A percentile compares a stretch with the other conserved stretches of the same genome.
phyloP scores from a whole-genome alignment of 2,113 vertebrate genomes.

The Charina bottae region DNA sequence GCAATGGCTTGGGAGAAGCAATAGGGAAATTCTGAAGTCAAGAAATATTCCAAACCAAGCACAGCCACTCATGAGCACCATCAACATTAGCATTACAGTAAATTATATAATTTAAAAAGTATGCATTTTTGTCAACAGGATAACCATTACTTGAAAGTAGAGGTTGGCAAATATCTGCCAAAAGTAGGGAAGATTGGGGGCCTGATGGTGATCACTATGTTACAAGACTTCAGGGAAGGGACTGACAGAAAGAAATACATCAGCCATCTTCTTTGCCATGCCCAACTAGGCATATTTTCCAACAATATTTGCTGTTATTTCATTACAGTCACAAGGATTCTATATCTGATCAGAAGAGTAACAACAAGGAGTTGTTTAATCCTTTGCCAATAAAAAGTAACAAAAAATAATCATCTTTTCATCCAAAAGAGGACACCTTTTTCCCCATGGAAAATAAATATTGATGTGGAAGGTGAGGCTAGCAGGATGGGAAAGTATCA shows the following conservation, averaged over 20 bases:
- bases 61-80: no score
- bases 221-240: background rate
- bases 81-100: background rate
- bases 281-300: background rate
- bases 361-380: background rate
- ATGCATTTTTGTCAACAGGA: background rate
- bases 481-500: background rate
- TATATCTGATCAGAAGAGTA: background rate
- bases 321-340: background rate
- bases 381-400: background rate
- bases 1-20: background rate
- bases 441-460: background rate
- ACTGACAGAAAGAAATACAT: background rate
- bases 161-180: background rate
- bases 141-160: background rate
- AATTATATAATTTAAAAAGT: background rate
- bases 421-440: background rate
- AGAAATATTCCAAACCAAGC: background rate
- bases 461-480: background rate
- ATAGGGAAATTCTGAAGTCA: background rate
- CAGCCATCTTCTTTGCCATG: background rate
- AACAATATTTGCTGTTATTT: background rate
- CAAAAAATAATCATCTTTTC: background rate
- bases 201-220: background rate
- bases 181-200: background rate